A percentile compares a stretch with the other conserved stretches of the same genome.
phyloP scores from a whole-genome alignment of 2,888 invertebrate species.

The Drosophila stalkeri region DNA sequence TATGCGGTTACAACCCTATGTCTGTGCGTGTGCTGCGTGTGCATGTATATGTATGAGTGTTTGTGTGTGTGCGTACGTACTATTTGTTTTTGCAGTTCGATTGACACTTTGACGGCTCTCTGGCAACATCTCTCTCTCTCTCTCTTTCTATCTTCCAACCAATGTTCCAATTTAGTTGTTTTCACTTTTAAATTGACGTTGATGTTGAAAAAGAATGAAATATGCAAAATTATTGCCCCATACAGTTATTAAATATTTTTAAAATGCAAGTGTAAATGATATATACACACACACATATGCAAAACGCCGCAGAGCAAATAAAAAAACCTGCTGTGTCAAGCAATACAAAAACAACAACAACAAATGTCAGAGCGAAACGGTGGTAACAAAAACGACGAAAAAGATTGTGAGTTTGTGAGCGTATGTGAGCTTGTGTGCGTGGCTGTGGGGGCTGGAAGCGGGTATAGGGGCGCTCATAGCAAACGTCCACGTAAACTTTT shows the following conservation, averaged over 20 bases:
- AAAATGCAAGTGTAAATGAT: conserved; percentile 28
- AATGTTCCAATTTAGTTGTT: conserved; percentile 64
- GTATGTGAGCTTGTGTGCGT: conserved; percentile 18
- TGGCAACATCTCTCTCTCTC: conserved; percentile 27
- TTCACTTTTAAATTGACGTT: conserved; percentile 60
- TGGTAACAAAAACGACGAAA: conserved; percentile 59
- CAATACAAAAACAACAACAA: conserved; percentile 48
- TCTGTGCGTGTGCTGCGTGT: neutral
- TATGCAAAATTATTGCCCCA: conserved; percentile 16
- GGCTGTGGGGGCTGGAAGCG: conserved; percentile 27
- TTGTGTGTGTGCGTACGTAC: conserved; percentile 37
- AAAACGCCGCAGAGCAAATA: conserved; percentile 20
- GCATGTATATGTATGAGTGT: neutral
- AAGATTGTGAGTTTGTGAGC: conserved; percentile 18
- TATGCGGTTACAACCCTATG: conserved; percentile 44
- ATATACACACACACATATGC: conserved; percentile 14
- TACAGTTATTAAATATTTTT: conserved; percentile 13
- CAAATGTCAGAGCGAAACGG: conserved; percentile 45
- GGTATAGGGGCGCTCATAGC: conserved; percentile 48
- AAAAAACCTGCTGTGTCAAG: conserved; percentile 67
- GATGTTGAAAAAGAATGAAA: conserved; percentile 12
- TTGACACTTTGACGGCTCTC: conserved; percentile 41
- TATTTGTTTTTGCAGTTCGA: conserved; percentile 59
- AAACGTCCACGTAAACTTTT: conserved; percentile 83
- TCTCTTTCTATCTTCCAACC: conserved; percentile 34